A percentile compares a stretch with the other conserved stretches of the same genome.
phyloP scores from a whole-genome alignment of 2,888 invertebrate species.

The Yponomeuta malinellus region DNA sequence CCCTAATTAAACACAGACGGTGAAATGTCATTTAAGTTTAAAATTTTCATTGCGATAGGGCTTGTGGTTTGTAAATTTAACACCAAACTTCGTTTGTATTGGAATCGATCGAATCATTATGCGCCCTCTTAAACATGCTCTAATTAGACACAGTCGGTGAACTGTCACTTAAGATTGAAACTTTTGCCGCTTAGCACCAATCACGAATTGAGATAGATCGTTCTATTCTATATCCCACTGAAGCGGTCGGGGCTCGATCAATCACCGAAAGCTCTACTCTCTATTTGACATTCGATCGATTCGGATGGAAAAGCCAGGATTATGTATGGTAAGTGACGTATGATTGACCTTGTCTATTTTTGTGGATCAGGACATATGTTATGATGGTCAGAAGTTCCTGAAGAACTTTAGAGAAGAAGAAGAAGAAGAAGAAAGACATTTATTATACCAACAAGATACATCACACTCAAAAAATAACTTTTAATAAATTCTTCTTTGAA shows the following conservation, averaged over 20 bases:
- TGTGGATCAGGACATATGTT: too few relatives aligned
- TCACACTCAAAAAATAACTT: too few relatives aligned
- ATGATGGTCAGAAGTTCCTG: too few relatives aligned
- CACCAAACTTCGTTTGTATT: too few relatives aligned
- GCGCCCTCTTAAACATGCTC: background rate
- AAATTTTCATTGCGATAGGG: background rate
- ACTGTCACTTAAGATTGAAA: conserved; percentile 3
- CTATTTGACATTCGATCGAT: background rate
- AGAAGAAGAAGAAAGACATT: too few relatives aligned
- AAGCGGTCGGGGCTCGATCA: conserved; percentile 2
- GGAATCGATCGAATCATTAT: too few relatives aligned
- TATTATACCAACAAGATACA: too few relatives aligned
- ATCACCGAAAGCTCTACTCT: background rate
- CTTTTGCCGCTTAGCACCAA: conserved; percentile 2
- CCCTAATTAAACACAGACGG: background rate
- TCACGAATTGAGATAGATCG: conserved; percentile 11
- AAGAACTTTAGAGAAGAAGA: too few relatives aligned
- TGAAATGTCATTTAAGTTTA: conserved; percentile 1
- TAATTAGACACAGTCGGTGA: background rate
- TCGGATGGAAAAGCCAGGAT: too few relatives aligned
- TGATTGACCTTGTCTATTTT: too few relatives aligned
- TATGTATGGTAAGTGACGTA: too few relatives aligned
- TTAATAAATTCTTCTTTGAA: too few relatives aligned
- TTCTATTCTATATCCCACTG: background rate
- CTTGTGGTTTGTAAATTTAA: background rate